Base-by-base conservation (phyloP, 2,113 vertebrate species). In the Vanacampus margaritifer region DNA sequence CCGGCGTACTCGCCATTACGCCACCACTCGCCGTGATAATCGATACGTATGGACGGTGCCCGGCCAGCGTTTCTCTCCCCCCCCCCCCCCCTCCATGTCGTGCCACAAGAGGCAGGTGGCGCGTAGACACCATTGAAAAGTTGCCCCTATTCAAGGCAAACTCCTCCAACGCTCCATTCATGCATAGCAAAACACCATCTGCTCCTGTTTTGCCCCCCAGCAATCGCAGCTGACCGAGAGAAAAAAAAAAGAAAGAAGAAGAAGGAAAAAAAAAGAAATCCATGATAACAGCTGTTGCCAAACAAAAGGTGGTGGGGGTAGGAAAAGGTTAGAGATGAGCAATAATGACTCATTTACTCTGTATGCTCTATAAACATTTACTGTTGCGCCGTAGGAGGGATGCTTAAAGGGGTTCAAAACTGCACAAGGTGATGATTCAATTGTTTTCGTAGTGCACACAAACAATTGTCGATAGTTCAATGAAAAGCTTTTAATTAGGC, bases 101-200 rank as follows among this genome's bases (percentile, higher is more conserved):
- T 57, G 94, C 93, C 92, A 92, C 92, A 94, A 94, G 94, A 93
- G 95, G 95, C 97, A 99, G 97, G 96, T 99, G 97, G 95, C 96
- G 93, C 91, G 94, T 92, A 97, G 96, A 98, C 96, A 95, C 97
- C 95, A 99, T 98, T 98, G 96, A 98, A 89, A 89, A 95, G 92
- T 94, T 92, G 93, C 37, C 93, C 94, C 96, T 98, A 98, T 99
- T 98, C 95, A 99, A 91, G 93, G 93, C 90, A 91, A 57, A 94
- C 94, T 95, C 94, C 93, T 95, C 95, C 95, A 94, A 95, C 94
- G 93, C 92, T 93, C 94, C 94, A 98, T 98, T 99, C 97, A 99
- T 98, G 95, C 96, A 98, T 95, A 96, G 96, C 95, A 98, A 98
- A 98, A 98, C 95, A 97, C 97, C 97, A 99, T 99, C 96, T 99